These are phyloP conservation scores for Ormyrus rosae DNA, from an alignment of 2,888 invertebrate genomes.

Conservation along the genomic window DNA sequence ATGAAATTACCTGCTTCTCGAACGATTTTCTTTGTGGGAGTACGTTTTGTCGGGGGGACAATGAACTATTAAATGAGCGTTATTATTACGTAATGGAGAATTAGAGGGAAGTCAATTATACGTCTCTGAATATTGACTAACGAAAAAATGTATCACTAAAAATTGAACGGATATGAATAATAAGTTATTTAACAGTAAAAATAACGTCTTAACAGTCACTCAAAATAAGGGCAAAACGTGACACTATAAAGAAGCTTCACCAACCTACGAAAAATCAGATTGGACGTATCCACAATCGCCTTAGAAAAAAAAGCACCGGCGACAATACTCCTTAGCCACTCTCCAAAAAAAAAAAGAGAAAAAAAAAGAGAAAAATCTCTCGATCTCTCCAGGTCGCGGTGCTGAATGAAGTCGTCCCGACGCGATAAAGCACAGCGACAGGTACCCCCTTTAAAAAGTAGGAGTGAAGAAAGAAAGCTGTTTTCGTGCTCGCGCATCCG, in stretches of 20 bases:
- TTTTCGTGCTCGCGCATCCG: constrained; percentile 69
- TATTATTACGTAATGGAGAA: too few relatives aligned
- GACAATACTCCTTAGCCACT: constrained; percentile 36
- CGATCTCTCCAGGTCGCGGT: constrained; percentile 41
- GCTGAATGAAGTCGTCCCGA: constrained; percentile 53
- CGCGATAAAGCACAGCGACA: constrained; percentile 53
- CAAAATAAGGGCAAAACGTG: neutral
- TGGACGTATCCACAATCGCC: constrained; percentile 26
- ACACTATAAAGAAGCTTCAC: neutral
- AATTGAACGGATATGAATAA: too few relatives aligned
- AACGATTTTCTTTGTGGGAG: too few relatives aligned
- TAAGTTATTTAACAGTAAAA: too few relatives aligned
- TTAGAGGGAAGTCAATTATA: too few relatives aligned
- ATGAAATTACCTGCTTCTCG: too few relatives aligned
- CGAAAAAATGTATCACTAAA: too few relatives aligned
- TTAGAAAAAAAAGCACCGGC: constrained; percentile 18
- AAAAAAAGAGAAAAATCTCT: constrained; percentile 2
- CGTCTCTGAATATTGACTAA: too few relatives aligned
- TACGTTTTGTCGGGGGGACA: too few relatives aligned
- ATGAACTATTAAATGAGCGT: too few relatives aligned
- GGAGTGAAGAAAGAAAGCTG: constrained; percentile 60
- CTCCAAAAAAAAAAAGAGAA: constrained; percentile 19
- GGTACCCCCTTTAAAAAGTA: constrained; percentile 53
- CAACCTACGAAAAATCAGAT: constrained; percentile 43
- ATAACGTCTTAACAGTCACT: neutral